These are phyloP conservation scores for Crypturellus undulatus DNA, from an alignment of 2,113 vertebrate species.

Conservation along the genomic window DNA sequence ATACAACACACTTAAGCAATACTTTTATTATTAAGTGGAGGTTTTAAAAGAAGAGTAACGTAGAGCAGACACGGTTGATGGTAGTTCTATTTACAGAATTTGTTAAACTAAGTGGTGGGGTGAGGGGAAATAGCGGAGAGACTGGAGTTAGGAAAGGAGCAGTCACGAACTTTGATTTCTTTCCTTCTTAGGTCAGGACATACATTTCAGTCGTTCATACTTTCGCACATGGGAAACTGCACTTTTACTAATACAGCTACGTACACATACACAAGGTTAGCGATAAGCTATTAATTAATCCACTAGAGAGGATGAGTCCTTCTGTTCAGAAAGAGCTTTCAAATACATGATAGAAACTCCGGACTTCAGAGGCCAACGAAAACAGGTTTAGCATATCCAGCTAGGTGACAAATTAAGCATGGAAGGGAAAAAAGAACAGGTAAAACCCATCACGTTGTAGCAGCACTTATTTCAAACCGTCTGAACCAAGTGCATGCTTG, in stretches of 20 bases:
- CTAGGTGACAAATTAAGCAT: constrained; percentile 56
- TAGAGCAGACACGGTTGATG: constrained; percentile 60
- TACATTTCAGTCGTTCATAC: constrained; percentile 54
- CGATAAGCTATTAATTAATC: constrained; percentile 67
- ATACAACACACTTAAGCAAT: constrained; percentile 74
- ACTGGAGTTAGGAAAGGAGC: constrained; percentile 8
- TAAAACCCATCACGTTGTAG: constrained; percentile 35
- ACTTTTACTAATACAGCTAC: constrained; percentile 70
- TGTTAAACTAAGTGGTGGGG: constrained; percentile 48
- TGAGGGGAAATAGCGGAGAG: neutral
- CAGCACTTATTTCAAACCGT: constrained; percentile 69
- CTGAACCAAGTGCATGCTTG: constrained; percentile 72
- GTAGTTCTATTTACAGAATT: constrained; percentile 76
- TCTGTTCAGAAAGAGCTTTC: constrained; percentile 71
- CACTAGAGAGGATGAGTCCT: constrained; percentile 74
- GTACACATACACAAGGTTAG: constrained; percentile 74
- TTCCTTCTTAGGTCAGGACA: constrained; percentile 35
- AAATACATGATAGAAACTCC: constrained; percentile 60
- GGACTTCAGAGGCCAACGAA: constrained; percentile 63
- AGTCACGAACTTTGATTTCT: neutral
- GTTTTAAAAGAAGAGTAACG: constrained; percentile 62
- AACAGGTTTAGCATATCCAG: constrained; percentile 56
- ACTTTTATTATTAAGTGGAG: constrained; percentile 71
- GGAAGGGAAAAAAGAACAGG: constrained; percentile 55
- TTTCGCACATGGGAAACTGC: constrained; percentile 61